Evolutionary conservation across 1,140 invertebrate genomes (phyloP).

Genomic region (Tetramorium alpestre): DNA sequence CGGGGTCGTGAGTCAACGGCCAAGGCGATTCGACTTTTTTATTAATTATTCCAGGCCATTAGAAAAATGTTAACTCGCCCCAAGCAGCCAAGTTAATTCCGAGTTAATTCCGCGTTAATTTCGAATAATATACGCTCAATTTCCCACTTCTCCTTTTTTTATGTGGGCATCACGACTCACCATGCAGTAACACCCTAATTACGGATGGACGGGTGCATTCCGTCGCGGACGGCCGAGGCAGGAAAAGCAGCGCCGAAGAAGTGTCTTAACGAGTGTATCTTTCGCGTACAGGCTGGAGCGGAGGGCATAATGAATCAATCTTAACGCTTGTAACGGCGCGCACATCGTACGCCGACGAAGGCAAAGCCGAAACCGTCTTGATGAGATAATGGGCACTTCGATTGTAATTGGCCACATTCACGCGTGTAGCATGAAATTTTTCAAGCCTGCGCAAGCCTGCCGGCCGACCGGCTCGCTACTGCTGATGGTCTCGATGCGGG

Average conservation of each 20-base stretch:
- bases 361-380: constrained; percentile 51
- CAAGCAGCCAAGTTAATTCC: constrained; percentile 18
- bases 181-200: constrained; percentile 42
- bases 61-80: constrained; percentile 40
- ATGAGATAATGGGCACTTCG: constrained; percentile 58
- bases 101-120: constrained; percentile 50
- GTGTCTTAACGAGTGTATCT: constrained; percentile 58
- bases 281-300: constrained; percentile 24
- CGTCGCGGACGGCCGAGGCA: constrained; percentile 1
- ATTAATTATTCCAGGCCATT: constrained; percentile 49
- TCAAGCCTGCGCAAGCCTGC: constrained; percentile 62
- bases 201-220: constrained; percentile 20
- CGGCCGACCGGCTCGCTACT: constrained; percentile 29
- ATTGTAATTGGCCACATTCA: constrained; percentile 69
- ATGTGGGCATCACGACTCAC: background rate
- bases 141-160: constrained; percentile 22
- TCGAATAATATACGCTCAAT: constrained; percentile 11
- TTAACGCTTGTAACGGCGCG: constrained; percentile 56
- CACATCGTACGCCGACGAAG: constrained; percentile 35
- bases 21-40: constrained; percentile 55
- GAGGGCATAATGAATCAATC: constrained; percentile 60
- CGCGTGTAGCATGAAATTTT: constrained; percentile 73
- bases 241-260: constrained; percentile 30
- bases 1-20: constrained; percentile 50
- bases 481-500: constrained; percentile 77